phyloP scores from a whole-genome alignment of 2,888 invertebrate genomes.

The Cybosia mesomella region DNA sequence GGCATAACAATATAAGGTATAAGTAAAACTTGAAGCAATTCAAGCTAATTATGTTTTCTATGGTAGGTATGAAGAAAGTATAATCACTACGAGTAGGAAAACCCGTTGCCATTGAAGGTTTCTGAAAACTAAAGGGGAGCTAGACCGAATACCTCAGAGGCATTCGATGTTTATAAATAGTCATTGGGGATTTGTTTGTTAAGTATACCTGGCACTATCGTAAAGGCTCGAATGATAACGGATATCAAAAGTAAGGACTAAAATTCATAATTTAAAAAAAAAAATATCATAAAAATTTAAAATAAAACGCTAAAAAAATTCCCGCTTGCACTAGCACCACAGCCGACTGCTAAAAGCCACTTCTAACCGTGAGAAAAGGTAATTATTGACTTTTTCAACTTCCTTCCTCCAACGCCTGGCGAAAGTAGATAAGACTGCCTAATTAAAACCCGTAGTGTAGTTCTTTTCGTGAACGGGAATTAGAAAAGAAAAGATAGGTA shows the following conservation, averaged over 20 bases:
- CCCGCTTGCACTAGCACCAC: conserved; percentile 29
- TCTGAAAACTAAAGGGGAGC: background rate
- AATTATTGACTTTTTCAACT: conserved; percentile 83
- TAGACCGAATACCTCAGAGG: background rate
- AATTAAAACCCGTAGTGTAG: conserved; percentile 74
- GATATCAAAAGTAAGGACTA: no score
- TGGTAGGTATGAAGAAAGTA: no score
- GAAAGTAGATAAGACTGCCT: conserved; percentile 76
- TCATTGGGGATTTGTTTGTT: background rate
- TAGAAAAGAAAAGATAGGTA: conserved; percentile 20
- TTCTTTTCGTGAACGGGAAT: conserved; percentile 44
- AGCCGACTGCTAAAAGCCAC: conserved; percentile 66
- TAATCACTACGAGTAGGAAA: no score
- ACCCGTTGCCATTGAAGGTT: no score
- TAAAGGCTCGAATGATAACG: no score
- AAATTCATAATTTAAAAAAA: no score
- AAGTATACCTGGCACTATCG: background rate
- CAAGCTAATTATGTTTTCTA: no score
- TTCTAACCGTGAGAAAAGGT: conserved; percentile 78
- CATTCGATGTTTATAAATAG: background rate
- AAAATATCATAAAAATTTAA: background rate
- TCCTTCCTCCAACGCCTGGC: conserved; percentile 65
- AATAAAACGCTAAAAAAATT: conserved; percentile 10
- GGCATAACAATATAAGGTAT: no score
- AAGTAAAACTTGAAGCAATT: no score